Evolutionary conservation across 2,797 vertebrate species (phyloP).

Genomic region (Ctenochaetus hawaiiensis): DNA sequence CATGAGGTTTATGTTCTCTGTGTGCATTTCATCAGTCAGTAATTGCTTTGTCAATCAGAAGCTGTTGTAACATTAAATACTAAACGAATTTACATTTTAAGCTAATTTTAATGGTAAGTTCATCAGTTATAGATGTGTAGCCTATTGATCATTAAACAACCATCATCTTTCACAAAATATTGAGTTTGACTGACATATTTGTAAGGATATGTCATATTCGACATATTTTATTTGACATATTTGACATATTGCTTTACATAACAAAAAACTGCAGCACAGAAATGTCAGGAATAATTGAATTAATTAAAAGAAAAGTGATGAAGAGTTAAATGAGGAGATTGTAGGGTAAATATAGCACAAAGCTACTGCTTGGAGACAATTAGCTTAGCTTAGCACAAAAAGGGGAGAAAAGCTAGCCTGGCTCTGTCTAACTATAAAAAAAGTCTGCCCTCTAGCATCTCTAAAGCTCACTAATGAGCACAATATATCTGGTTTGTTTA

Average conservation of each 20-base stretch:
- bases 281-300: conserved; percentile 5
- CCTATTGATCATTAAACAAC: conserved; percentile 51
- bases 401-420: background rate
- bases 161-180: background rate
- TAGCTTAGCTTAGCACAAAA: background rate
- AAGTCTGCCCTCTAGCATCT: background rate
- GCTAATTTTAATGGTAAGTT: conserved; percentile 12
- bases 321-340: background rate
- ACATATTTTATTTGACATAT: too few species aligned
- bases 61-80: conserved; percentile 8
- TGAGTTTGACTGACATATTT: too few species aligned
- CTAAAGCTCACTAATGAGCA: background rate
- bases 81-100: conserved; percentile 5
- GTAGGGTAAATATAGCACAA: background rate
- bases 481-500: background rate
- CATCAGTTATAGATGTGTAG: conserved; percentile 10
- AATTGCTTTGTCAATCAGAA: conserved; percentile 33
- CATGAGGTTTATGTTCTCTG: conserved; percentile 31
- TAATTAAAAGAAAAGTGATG: too few species aligned
- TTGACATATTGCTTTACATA: too few species aligned
- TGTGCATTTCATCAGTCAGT: conserved; percentile 25
- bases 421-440: background rate
- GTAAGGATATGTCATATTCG: too few species aligned
- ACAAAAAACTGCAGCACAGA: background rate
- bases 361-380: background rate